A percentile compares a stretch with the other conserved stretches of the same genome.
These are phyloP conservation scores for Syncerus caffer DNA, from an alignment of 2,797 vertebrate genomes.

Conservation along the genomic window DNA sequence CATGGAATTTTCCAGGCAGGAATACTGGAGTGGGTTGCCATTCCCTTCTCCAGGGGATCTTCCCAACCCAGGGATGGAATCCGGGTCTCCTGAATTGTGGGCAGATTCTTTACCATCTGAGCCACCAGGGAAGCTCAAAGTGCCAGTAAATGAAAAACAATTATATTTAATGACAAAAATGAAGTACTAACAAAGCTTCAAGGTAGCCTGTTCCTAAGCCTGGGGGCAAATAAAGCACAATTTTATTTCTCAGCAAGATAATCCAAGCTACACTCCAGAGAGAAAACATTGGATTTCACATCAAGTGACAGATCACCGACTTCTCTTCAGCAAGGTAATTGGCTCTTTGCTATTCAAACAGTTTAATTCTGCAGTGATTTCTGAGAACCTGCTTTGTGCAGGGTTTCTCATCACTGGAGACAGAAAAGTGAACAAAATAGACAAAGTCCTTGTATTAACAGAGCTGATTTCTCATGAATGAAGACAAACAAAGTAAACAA, in stretches of 20 bases:
- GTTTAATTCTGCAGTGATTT: neutral
- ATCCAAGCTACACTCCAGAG: slow-evolving; percentile 25
- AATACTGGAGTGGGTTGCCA: neutral
- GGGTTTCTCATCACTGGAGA: neutral
- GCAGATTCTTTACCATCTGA: neutral
- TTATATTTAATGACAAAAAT: slow-evolving; percentile 50
- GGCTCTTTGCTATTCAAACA: neutral
- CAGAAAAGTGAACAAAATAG: neutral
- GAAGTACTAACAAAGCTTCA: slow-evolving; percentile 23
- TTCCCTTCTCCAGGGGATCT: neutral
- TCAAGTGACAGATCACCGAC: neutral
- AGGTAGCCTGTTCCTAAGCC: neutral
- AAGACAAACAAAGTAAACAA: neutral
- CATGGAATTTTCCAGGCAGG: neutral
- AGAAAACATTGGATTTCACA: neutral
- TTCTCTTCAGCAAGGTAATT: slow-evolving; percentile 14
- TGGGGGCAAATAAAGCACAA: neutral
- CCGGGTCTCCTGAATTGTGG: neutral
- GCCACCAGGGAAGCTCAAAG: neutral
- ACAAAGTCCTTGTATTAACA: neutral
- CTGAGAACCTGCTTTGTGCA: neutral
- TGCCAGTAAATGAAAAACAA: slow-evolving; percentile 2
- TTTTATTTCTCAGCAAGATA: slow-evolving; percentile 47
- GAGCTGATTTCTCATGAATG: neutral
- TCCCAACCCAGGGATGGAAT: neutral